Base-by-base conservation (phyloP, 2,113 vertebrate species). In the Hyla sarda region DNA sequence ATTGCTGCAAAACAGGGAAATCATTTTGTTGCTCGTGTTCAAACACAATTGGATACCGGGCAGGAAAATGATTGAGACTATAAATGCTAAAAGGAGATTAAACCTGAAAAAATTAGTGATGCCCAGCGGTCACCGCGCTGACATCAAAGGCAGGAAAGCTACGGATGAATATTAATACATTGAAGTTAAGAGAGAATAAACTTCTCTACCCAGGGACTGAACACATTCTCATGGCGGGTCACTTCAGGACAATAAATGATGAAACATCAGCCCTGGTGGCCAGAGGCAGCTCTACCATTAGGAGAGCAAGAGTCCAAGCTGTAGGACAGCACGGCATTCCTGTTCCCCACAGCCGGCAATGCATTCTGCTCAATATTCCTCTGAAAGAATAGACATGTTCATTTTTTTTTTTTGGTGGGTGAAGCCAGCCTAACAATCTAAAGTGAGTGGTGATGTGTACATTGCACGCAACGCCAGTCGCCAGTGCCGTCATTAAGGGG, bases 1-100 rank as follows among this genome's bases (percentile, higher is more conserved):
- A 79, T 37, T 79, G 52, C 32, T 25, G 78, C 5, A 81, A 81
- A 81, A 65, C 30, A 62, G 14, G 10, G 41, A 81, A 45, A 65
- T 76, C 0, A 50, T 76, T 28, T 47, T 14, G 9, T 74, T 14
- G 13, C 13, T 14, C 0, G 5, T 16, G 45, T 7, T n/a, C 12
- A n/a, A 21, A 48, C 6, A 76, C 45, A 50, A 76, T 48, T 17
- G 47, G 73, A 76, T 50, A 50, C 12, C 45, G 67, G 32, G 32
- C 34, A 23, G 67, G n/a, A 71, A 41, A 71, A 41, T 71, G 32
- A 21, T 8, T 21, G 16, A 47, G n/a, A 48, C 72, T 47, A 0
- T 48, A 25, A 47, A 74, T 25, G 10, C 21, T 1, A n/a, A n/a
- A n/a, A 8, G 72, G 14, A 75, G 37, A 47, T 6, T 7, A 25